Percentiles rank a stretch among this genome's conserved stretches.
These are phyloP conservation scores for Drosophila austrosaltans DNA, from an alignment of 2,888 invertebrate species.

Conservation along the genomic window DNA sequence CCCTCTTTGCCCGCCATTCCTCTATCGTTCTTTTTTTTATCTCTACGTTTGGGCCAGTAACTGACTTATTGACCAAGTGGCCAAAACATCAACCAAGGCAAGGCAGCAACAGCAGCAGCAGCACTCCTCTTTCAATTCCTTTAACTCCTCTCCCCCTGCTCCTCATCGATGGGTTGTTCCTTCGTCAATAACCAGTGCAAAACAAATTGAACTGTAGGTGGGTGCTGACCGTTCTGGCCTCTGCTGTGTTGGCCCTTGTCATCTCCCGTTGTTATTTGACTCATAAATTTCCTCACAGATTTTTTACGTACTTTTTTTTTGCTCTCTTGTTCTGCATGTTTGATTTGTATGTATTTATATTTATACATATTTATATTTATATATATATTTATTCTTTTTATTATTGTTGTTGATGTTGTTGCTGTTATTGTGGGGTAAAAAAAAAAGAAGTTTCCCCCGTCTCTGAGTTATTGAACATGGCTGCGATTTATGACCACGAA, in stretches of 20 bases:
- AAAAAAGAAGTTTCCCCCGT: conserved; percentile 56
- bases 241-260: conserved; percentile 77
- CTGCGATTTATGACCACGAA: conserved; percentile 75
- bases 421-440: conserved; percentile 32
- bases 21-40: background rate
- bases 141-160: background rate
- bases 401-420: conserved; percentile 17
- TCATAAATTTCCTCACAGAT: conserved; percentile 79
- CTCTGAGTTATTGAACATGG: conserved; percentile 79
- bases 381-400: conserved; percentile 33
- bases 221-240: conserved; percentile 54
- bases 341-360: conserved; percentile 38
- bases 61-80: conserved; percentile 70
- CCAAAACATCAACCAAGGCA: conserved; percentile 58
- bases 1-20: background rate
- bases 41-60: conserved; percentile 35
- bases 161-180: background rate
- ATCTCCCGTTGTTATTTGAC: conserved; percentile 82
- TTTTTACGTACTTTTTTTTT: conserved; percentile 59
- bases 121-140: conserved; percentile 9
- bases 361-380: conserved; percentile 22
- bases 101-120: background rate
- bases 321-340: conserved; percentile 23
- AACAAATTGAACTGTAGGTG: conserved; percentile 79
- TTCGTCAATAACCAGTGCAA: conserved; percentile 56